These are phyloP conservation scores for Antheraea pernyi DNA, from an alignment of 1,140 invertebrate species.

Conservation along the genomic window DNA sequence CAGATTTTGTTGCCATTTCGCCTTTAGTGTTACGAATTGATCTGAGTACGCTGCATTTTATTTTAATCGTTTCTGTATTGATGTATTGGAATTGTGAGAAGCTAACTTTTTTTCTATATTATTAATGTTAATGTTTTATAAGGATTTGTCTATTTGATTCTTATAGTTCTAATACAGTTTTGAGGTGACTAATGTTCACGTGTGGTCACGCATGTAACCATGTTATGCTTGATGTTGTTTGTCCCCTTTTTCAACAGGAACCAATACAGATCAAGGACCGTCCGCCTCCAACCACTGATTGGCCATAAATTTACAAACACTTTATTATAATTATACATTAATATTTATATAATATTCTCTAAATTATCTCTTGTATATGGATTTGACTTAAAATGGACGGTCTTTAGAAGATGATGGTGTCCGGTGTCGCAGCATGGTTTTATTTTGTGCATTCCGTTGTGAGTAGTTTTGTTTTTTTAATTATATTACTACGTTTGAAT, in stretches of 20 bases:
- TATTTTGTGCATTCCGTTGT: constrained; percentile 75
- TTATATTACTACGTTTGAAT: constrained; percentile 30
- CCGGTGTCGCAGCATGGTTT: constrained; percentile 66
- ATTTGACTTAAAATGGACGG: constrained; percentile 34
- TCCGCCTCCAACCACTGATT: constrained; percentile 54
- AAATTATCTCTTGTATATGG: constrained; percentile 18
- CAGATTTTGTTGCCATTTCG: not conserved
- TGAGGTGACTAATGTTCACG: constrained; percentile 55
- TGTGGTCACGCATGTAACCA: constrained; percentile 70
- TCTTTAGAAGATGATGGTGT: constrained; percentile 49
- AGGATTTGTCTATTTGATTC: not conserved
- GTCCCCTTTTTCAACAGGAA: constrained; percentile 62
- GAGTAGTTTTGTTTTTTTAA: constrained; percentile 59
- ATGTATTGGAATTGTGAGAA: constrained; percentile 11
- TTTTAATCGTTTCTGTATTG: constrained; percentile 2
- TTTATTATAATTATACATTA: constrained; percentile 6
- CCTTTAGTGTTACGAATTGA: not conserved
- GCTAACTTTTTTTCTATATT: too few species aligned
- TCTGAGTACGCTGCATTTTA: constrained; percentile 3
- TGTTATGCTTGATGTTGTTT: constrained; percentile 60
- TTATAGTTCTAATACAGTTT: constrained; percentile 4
- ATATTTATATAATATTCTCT: not conserved
- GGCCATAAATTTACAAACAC: constrained; percentile 31
- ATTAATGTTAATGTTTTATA: not conserved
- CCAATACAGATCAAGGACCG: constrained; percentile 63